phyloP scores from a whole-genome alignment of 2,797 vertebrate species.

The Cyclura pinguis region DNA sequence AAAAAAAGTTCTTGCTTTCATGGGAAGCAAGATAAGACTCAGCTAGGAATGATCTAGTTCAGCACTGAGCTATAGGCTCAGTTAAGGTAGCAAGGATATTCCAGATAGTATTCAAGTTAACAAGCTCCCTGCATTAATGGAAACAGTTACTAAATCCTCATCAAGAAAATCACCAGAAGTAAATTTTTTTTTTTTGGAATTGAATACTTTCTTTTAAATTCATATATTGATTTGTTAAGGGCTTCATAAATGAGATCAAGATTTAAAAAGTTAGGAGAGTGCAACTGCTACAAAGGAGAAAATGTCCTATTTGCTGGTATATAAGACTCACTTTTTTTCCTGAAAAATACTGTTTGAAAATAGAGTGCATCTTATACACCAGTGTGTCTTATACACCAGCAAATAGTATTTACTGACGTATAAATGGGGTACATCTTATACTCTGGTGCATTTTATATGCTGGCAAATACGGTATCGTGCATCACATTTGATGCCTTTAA shows the following conservation, averaged over 20 bases:
- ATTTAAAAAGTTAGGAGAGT: not conserved
- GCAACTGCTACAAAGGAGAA: not conserved
- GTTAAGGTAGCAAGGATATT: not conserved
- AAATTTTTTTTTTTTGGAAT: not conserved
- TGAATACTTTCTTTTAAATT: not conserved
- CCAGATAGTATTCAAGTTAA: not conserved
- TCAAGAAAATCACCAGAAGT: not conserved
- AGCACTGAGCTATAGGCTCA: not conserved
- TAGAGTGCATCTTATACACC: no score
- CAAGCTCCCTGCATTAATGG: not conserved
- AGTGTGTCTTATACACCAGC: no score
- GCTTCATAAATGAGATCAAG: not conserved
- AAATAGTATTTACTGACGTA: no score
- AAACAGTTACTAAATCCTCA: not conserved
- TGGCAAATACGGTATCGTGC: not conserved
- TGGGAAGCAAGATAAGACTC: slow-evolving; percentile 44
- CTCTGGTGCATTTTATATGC: no score
- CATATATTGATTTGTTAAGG: not conserved
- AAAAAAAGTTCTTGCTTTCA: slow-evolving; percentile 61
- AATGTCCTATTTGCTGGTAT: not conserved
- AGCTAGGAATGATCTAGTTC: not conserved
- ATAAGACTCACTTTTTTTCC: no score
- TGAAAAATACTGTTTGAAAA: no score
- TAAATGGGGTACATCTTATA: no score
- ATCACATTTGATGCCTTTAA: not conserved